phyloP scores from a whole-genome alignment of 1,140 invertebrate genomes.

The Aphis craccivora region DNA sequence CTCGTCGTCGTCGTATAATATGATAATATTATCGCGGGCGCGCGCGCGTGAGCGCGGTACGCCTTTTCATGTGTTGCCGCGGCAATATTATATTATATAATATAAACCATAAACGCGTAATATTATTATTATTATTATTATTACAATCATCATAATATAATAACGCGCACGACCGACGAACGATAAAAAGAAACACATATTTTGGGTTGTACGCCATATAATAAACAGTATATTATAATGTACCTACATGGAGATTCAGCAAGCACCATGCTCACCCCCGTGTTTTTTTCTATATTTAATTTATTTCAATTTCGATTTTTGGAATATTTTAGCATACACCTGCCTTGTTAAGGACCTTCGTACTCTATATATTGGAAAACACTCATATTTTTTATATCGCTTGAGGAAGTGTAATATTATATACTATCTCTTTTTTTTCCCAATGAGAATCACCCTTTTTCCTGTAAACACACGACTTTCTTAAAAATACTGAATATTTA shows the following conservation, averaged over 20 bases:
- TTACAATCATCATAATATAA: background rate
- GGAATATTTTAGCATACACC: background rate
- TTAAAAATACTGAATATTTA: background rate
- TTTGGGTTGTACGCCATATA: background rate
- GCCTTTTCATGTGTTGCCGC: background rate
- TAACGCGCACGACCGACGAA: background rate
- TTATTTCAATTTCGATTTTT: background rate
- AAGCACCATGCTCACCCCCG: too few species aligned
- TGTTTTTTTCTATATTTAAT: background rate
- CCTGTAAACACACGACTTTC: background rate
- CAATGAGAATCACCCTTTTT: too few species aligned
- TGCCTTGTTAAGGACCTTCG: too few species aligned
- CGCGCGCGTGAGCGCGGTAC: background rate
- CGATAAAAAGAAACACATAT: background rate
- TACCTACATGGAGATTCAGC: too few species aligned
- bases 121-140: background rate
- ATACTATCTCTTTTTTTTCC: too few species aligned
- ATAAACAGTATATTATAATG: background rate
- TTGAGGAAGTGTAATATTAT: too few species aligned
- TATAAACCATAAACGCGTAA: background rate
- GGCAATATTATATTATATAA: background rate
- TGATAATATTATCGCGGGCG: background rate
- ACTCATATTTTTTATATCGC: too few species aligned
- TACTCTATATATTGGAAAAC: too few species aligned
- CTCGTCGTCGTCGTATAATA: background rate